Evolutionary conservation across 2,113 vertebrate genomes (phyloP), one percentile per base, ranked within the genome.

Genomic region (Beaufortia kweichowensis): DNA sequence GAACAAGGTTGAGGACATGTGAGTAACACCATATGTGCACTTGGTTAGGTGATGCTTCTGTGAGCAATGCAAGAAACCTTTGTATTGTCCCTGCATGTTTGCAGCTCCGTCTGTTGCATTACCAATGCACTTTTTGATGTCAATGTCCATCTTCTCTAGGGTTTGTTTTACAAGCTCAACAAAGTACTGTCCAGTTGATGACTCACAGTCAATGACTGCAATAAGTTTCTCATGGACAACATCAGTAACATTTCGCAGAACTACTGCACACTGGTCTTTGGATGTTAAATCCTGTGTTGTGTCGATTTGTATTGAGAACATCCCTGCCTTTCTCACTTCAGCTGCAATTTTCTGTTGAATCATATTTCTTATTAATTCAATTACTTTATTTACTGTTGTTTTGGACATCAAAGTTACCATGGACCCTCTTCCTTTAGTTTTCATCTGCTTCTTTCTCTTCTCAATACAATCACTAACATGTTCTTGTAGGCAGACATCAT

Each of bases 1-100:
- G 56, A 24, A 78, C 75, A 50, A 81, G 68, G 66, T 83, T 79
- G 5, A 83, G 63, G 23, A 79, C 23, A 46, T n/a, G n/a, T n/a
- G n/a, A n/a, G n/a, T n/a, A n/a, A n/a, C n/a, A n/a, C n/a, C 39
- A 71, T 11, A 70, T 64, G 48, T 82, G 77, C 6, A 77, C 43
- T 82, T 75, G 73, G 14, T 69, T 59, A 31, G 74, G 74, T 26
- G 82, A 67, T 28, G 31, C 50, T 69, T 8, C 43, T 67, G 77
- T 60, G 43, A 84, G 48, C 77, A 68, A 73, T 21, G 57, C 53
- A 68, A 76, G 17, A 79, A 79, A 21, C 66, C 79, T 17, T 28
- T 75, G 19, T 73, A 70, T 5, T 57, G 33, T 63, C 62, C 61
- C 28, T 79, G 53, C 68, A 82, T 61, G 43, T 82, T 73, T n/a